Conservation (phyloP, 1,140 invertebrate genomes). For the Diorhabda sublineata region DNA sequence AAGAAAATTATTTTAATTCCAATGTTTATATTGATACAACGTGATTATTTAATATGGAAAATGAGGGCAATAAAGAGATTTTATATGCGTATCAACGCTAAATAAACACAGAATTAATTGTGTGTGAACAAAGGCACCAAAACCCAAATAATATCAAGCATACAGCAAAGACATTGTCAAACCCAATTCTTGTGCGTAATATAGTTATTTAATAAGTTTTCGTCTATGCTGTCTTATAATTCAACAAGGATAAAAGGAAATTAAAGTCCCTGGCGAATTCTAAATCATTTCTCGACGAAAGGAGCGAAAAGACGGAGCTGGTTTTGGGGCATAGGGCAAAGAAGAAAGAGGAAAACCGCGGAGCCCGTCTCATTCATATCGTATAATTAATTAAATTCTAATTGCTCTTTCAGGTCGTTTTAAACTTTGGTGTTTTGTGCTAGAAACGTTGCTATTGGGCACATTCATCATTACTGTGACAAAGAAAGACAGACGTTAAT, state of each 20-base stretch:
- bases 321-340: constrained; percentile 23
- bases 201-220: constrained; percentile 21
- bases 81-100: constrained; percentile 5
- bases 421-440: constrained; percentile 45
- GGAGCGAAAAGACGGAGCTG: constrained; percentile 24
- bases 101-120: constrained; percentile 15
- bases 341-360: constrained; percentile 23
- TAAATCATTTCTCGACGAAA: constrained; percentile 35
- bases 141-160: constrained; percentile 13
- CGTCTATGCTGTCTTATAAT: constrained; percentile 22
- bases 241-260: constrained; percentile 32
- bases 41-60: no score
- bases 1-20: no score
- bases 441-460: constrained; percentile 34
- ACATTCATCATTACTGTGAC: constrained; percentile 45
- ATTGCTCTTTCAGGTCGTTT: constrained; percentile 41
- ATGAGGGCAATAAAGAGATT: not conserved
- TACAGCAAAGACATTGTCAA: constrained; percentile 10
- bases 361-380: constrained; percentile 38
- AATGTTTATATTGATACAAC: no score
- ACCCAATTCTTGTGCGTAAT: constrained; percentile 20
- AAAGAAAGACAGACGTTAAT: constrained; percentile 43
- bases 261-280: constrained; percentile 31
- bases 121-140: constrained; percentile 7
- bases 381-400: constrained; percentile 49